phyloP scores from a whole-genome alignment of 92 coral and sea anemone species.

The Actinostola sp. region DNA sequence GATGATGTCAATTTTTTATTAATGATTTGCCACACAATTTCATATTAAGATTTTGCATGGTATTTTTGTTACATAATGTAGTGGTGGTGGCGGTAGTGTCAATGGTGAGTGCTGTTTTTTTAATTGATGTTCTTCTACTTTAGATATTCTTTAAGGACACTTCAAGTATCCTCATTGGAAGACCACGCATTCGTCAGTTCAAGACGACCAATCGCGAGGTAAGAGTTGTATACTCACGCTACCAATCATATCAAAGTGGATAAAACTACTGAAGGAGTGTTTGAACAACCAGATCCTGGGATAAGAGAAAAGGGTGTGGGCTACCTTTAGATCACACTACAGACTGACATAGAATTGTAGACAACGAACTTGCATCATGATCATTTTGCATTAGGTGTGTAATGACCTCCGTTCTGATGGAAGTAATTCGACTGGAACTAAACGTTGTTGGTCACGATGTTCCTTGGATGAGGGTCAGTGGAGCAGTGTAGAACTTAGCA shows the following conservation, averaged over 20 bases:
- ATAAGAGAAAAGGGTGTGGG: too few relatives aligned
- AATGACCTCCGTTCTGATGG: not conserved
- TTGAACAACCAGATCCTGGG: too few relatives aligned
- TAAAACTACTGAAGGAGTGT: too few relatives aligned
- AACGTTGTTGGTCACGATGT: constrained; percentile 33
- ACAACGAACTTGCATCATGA: too few relatives aligned
- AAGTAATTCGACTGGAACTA: not conserved
- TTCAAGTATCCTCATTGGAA: constrained; percentile 62
- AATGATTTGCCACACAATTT: too few relatives aligned
- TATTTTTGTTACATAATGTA: too few relatives aligned
- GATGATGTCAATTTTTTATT: too few relatives aligned
- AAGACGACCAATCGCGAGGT: constrained; percentile 33
- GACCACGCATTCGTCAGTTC: constrained; percentile 53
- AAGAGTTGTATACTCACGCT: not conserved
- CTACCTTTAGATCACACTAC: not conserved
- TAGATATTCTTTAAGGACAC: constrained; percentile 55
- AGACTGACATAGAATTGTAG: too few relatives aligned
- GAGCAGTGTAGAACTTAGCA: constrained; percentile 49
- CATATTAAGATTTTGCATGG: too few relatives aligned
- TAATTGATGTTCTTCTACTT: not conserved
- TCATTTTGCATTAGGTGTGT: not conserved
- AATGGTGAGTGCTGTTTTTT: too few relatives aligned
- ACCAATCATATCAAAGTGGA: too few relatives aligned
- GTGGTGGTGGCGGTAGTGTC: too few relatives aligned
- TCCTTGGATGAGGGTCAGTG: constrained; percentile 26